Evolutionary conservation across 2,888 invertebrate species (phyloP), one percentile per base, ranked within the genome.

Genomic region (Thereva unica): DNA sequence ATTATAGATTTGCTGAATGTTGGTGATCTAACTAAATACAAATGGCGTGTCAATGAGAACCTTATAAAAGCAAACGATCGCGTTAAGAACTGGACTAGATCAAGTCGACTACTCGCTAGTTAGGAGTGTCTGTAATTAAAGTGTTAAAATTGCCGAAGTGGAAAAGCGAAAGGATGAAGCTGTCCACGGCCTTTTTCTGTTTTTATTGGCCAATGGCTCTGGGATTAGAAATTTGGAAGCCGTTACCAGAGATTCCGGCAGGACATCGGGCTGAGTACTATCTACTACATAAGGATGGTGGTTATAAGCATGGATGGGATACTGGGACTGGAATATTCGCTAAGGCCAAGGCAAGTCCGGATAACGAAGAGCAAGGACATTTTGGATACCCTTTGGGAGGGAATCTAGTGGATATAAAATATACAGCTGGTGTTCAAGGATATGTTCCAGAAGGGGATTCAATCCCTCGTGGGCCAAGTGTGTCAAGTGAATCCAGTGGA

Each of bases 241-340:
- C 71, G 38, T 67, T 78, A 56, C 77, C 78, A 34, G 68, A 71
- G 63, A 74, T 78, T 66, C 77, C 77, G 38, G 72, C 75, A 5
- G 76, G 75, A 4, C 72, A 73, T n/a, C 71, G 78, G 8, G 72
- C 77, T 3, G 78, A 82, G 66, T 82, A 77, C 70, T 77, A 78
- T 54, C 75, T 80, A 35, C 74, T 77, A 69, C 74, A 80, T 53
- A 75, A 76, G 57, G 78, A 81, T 71, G 82, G 83, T 9, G 77
- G 74, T 5, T 77, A 77, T 64, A 76, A 76, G 53, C 78, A 76
- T 69, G 77, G 78, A 37, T 78, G 76, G 69, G 78, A 82, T 69
- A 82, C 80, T 0, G 80, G 80, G n/a, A 75, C 74, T 34, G 78
- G 77, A 10, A 56, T 72, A 64, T 76, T 74, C 59, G 78, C 77